Evolutionary conservation across 2,888 invertebrate species (phyloP), one percentile per base, ranked within the genome.

Genomic region (Dicyrtoma fusca): DNA sequence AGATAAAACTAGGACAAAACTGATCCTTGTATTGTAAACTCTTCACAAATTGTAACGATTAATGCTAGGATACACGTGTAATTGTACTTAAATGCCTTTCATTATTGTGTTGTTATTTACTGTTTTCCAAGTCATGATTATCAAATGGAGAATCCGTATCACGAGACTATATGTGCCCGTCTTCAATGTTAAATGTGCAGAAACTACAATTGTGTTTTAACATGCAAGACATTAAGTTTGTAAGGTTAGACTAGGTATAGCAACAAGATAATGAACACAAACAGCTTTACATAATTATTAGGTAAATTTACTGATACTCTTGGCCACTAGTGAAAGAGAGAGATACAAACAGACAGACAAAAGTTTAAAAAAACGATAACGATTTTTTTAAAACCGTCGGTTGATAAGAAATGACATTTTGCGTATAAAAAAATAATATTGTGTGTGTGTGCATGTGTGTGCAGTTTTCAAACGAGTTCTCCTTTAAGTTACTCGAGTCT

Each of bases 11-110:
- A 19, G 53, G 53, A 53, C 34, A 34, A 34, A 34, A 53, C 53
- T 53, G 53, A 49, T 21, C 53, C 53, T 21, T 21, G 53, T 17
- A n/a, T 25, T 25, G 25, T 26, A 59, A 25, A 59, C 49, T 59
- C 59, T 59, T 59, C 59, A 59, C 59, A 59, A 59, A 59, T 23
- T 26, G 25, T 59, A 23, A 25, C 25, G 26, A 59, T 61, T 63
- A 61, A 61, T 61, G 4, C 5, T 49, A 61, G n/a, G 17, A 61
- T 21, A 47, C 42, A 25, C 10, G 17, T 57, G 68, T 55, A 68
- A 68, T 45, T 57, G 68, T 68, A 68, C 68, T 68, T 68, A 68
- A 68, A 66, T 68, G 68, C 68, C 68, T 68, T 68, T 68, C 68
- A 68, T 68, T 68, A 45, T 66, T 66, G 66, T 66, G 65, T 55